Conservation (phyloP, 2,797 vertebrate species). For the Tokudaia muenninki region DNA sequence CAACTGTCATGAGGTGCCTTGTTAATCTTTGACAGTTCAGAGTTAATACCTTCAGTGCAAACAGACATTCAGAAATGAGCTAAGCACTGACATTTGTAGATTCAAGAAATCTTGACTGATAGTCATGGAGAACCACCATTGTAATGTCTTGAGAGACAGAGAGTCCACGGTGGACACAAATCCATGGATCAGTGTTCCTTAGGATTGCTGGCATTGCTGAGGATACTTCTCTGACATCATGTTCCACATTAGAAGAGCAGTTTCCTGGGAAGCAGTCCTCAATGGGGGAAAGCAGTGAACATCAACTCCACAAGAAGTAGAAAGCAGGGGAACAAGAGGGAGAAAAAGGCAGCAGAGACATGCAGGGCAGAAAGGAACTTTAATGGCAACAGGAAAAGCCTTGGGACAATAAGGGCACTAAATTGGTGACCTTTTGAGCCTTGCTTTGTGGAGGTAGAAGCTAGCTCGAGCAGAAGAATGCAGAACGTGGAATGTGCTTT, state of each 20-base stretch:
- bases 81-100: background rate
- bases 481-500: background rate
- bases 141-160: constrained; percentile 5
- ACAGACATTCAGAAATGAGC: background rate
- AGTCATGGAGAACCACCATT: background rate
- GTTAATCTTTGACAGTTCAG: background rate
- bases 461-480: constrained; percentile 23
- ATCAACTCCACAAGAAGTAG: background rate
- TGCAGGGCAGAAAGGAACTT: constrained; percentile 35
- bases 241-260: background rate
- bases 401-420: background rate
- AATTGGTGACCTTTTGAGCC: background rate
- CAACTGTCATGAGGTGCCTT: background rate
- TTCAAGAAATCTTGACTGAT: background rate
- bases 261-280: background rate
- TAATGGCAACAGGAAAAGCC: constrained; percentile 45
- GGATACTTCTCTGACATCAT: background rate
- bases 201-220: background rate
- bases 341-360: constrained; percentile 23
- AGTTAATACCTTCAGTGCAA: background rate
- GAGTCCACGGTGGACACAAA: background rate
- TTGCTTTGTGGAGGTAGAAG: constrained; percentile 15
- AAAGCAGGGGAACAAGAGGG: background rate
- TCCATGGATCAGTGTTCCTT: background rate
- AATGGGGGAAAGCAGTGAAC: background rate